Evolutionary conservation across 2,888 invertebrate species (phyloP), one percentile per base, ranked within the genome.

Genomic region (Drosophila eohydei): DNA sequence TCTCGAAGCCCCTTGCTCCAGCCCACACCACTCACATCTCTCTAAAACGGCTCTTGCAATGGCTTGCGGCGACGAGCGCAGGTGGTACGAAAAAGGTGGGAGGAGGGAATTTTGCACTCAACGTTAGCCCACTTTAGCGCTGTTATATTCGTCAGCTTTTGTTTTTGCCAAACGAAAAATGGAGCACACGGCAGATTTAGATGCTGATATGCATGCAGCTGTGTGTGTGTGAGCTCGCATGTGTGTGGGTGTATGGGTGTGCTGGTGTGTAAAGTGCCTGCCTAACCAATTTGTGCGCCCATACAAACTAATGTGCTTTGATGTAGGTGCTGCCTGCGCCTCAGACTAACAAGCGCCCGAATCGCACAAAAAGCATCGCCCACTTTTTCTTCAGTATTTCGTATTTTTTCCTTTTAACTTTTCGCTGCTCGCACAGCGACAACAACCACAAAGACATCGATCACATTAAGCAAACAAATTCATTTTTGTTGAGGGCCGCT

Each of bases 261-360:
- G 71, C 64, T 75, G 76, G 61, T 79, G 80, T 76, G 70, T 67
- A 73, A 80, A 80, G 83, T 82, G 83, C 80, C 81, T 75, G 80
- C 90, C 90, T 75, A 80, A 79, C 86, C 88, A 88, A 85, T 89
- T 86, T 88, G 80, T 81, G 56, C 66, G 79, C 82, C 82, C 79
- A 81, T 74, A 73, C 83, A 89, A 85, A 74, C 90, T 88, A 89
- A 86, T 80, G 69, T 77, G 83, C 90, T 89, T 86, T 86, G 86
- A 90, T 81, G 89, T 81, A 73, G 75, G 70, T 70, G 65, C 71
- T 81, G 80, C 52, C 63, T 56, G 44, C 68, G 38, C 52, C 56
- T 50, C 34, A 56, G 56, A 44, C 69, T 62, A 61, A 73, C 66
- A 67, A 81, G 67, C 52, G 56, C 50, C 40, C n/a, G 69, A 48